Percentiles rank a stretch among this genome's conserved stretches.
Conservation (phyloP, 2,888 invertebrate species). For the Sussaba pulchella region DNA sequence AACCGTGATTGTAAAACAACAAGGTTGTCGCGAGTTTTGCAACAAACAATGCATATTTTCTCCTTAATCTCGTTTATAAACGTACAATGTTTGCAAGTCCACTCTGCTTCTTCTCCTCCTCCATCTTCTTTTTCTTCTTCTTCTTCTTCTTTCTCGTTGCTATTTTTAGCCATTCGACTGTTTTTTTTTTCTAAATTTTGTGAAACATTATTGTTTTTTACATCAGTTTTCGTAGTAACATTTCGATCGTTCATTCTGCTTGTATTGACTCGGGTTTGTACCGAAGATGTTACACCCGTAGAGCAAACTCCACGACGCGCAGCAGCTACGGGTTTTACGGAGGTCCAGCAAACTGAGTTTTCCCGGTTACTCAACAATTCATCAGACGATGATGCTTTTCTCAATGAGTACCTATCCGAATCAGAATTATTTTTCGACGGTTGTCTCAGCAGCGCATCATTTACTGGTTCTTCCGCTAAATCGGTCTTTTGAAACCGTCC, state of each 20-base stretch:
- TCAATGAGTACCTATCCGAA: slow-evolving; percentile 39
- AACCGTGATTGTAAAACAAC: too few relatives aligned
- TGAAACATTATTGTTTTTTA: too few relatives aligned
- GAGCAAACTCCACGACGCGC: too few relatives aligned
- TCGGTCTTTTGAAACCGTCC: too few relatives aligned
- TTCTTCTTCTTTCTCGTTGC: neutral
- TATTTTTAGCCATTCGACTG: neutral
- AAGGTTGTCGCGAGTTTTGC: slow-evolving; percentile 89
- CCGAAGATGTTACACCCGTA: too few relatives aligned
- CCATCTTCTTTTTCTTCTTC: slow-evolving; percentile 3
- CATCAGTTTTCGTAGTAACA: too few relatives aligned
- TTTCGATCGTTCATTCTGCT: too few relatives aligned
- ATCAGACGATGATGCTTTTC: slow-evolving; percentile 67
- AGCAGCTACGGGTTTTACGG: slow-evolving; percentile 54
- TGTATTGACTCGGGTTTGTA: too few relatives aligned
- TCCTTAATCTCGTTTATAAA: slow-evolving; percentile 93
- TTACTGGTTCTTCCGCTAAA: too few relatives aligned
- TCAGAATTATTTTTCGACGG: slow-evolving; percentile 10
- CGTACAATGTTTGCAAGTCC: slow-evolving; percentile 97
- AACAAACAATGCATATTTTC: slow-evolving; percentile 93
- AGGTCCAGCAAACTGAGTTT: neutral
- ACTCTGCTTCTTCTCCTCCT: slow-evolving; percentile 85
- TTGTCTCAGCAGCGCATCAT: slow-evolving; percentile 57
- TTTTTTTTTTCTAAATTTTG: neutral
- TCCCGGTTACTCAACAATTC: slow-evolving; percentile 46